A percentile compares a stretch with the other conserved stretches of the same genome.
Conservation (phyloP, 2,113 vertebrate species). For the Leptocoma aspasia region DNA sequence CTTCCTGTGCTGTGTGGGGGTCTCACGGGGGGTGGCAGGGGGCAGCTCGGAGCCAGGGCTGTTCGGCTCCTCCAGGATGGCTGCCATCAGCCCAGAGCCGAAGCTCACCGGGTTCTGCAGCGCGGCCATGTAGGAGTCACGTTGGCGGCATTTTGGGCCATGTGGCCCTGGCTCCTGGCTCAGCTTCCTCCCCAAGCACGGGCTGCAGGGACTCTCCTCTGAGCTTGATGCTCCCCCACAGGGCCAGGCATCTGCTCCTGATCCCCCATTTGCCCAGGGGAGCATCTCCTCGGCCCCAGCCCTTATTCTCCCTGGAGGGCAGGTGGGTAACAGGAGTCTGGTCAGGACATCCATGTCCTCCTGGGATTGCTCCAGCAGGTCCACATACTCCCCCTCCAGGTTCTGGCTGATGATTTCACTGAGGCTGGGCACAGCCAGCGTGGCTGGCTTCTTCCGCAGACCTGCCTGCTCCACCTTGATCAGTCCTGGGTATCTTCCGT, state of each 20-base stretch:
- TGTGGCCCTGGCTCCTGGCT: conserved; percentile 46
- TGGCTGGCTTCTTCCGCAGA: not conserved
- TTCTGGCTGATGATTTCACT: conserved; percentile 72
- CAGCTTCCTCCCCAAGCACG: conserved; percentile 69
- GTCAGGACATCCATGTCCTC: not conserved
- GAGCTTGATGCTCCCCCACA: conserved; percentile 48
- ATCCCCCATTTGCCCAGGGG: not conserved
- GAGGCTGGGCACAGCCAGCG: conserved; percentile 69
- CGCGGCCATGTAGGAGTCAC: conserved; percentile 75
- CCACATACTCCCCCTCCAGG: conserved; percentile 84
- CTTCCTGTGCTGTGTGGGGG: not conserved
- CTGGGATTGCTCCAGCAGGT: conserved; percentile 81
- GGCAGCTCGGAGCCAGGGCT: not conserved
- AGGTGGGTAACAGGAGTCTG: not conserved
- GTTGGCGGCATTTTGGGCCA: conserved; percentile 70
- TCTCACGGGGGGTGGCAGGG: not conserved
- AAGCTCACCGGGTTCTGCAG: conserved; percentile 71
- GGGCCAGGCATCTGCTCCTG: not conserved
- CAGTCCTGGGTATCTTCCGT: conserved; percentile 65
- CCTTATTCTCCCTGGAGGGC: accelerated
- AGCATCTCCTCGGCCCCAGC: not conserved
- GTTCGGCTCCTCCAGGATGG: conserved; percentile 72
- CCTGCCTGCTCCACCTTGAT: conserved; percentile 72
- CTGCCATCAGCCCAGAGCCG: conserved; percentile 55
- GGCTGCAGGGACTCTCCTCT: conserved; percentile 75